These are phyloP conservation scores for Tragelaphus scriptus DNA, from an alignment of 2,113 vertebrate species.

Conservation along the genomic window DNA sequence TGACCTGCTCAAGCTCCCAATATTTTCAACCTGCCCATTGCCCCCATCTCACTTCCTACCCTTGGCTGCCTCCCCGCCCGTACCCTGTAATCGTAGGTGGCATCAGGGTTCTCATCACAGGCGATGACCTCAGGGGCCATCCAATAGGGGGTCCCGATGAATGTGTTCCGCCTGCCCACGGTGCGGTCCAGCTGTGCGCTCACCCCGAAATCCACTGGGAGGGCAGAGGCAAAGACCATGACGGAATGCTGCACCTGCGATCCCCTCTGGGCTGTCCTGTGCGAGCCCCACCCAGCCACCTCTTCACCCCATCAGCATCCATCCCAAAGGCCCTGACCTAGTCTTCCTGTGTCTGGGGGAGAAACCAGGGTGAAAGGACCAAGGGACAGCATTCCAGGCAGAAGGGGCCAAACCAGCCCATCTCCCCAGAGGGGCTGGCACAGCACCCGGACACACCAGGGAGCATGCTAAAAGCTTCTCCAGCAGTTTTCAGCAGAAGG, in stretches of 20 bases:
- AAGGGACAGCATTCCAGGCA: not conserved
- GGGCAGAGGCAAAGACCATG: not conserved
- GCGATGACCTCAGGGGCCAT: conserved; percentile 96
- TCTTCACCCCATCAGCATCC: not conserved
- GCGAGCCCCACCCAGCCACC: not conserved
- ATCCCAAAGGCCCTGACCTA: not conserved
- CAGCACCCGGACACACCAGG: not conserved
- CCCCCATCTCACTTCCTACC: not conserved
- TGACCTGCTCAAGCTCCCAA: not conserved
- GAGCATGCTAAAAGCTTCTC: not conserved
- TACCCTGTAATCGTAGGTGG: conserved; percentile 95
- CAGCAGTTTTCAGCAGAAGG: not conserved
- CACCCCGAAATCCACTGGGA: conserved; percentile 92
- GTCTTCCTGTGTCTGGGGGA: not conserved
- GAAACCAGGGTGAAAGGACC: not conserved
- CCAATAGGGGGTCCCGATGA: conserved; percentile 96
- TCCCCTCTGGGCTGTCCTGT: not conserved
- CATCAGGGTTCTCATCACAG: conserved; percentile 94
- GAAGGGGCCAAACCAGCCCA: not conserved
- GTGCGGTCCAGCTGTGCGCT: conserved; percentile 94
- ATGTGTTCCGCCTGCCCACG: conserved; percentile 92
- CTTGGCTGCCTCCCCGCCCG: not conserved
- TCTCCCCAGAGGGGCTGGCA: not conserved
- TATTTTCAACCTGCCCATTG: not conserved
- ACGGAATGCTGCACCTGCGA: accelerated